Conservation (phyloP, 2,797 vertebrate species). For the Huso huso region DNA sequence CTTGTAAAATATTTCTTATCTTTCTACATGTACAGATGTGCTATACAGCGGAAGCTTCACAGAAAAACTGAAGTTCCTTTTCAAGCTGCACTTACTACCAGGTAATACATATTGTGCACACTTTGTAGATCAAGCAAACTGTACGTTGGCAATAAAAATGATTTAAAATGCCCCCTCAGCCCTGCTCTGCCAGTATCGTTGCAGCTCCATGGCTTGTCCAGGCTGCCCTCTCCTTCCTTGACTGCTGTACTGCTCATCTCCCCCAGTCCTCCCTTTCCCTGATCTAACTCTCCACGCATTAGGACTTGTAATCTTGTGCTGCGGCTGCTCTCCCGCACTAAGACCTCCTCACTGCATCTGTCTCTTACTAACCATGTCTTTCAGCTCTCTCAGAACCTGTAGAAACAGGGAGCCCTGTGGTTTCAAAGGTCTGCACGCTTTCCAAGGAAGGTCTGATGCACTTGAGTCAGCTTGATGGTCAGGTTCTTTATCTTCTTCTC, state of each 20-base stretch:
- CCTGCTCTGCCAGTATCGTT: too few species aligned
- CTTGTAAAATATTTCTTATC: not conserved
- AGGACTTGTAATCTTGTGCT: not conserved
- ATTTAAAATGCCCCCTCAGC: constrained; percentile 19
- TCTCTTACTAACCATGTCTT: constrained; percentile 33
- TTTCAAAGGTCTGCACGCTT: constrained; percentile 68
- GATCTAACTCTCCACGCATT: constrained; percentile 33
- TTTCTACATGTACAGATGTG: constrained; percentile 62
- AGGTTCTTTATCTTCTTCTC: constrained; percentile 42
- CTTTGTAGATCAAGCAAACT: too few species aligned
- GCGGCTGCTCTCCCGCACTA: too few species aligned
- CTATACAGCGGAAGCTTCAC: constrained; percentile 88
- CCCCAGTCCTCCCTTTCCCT: too few species aligned
- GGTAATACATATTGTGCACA: constrained; percentile 52
- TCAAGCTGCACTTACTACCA: constrained; percentile 90
- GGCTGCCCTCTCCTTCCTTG: too few species aligned
- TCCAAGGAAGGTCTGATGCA: constrained; percentile 77
- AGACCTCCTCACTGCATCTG: not conserved
- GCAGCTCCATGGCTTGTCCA: too few species aligned
- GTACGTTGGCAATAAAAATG: too few species aligned
- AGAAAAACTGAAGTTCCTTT: constrained; percentile 90
- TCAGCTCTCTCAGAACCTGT: constrained; percentile 76
- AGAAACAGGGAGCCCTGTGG: constrained; percentile 60
- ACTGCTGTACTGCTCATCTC: too few species aligned
- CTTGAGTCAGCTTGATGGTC: constrained; percentile 79